Conservation (phyloP, 2,113 vertebrate species). For the Capricornis sumatraensis region DNA sequence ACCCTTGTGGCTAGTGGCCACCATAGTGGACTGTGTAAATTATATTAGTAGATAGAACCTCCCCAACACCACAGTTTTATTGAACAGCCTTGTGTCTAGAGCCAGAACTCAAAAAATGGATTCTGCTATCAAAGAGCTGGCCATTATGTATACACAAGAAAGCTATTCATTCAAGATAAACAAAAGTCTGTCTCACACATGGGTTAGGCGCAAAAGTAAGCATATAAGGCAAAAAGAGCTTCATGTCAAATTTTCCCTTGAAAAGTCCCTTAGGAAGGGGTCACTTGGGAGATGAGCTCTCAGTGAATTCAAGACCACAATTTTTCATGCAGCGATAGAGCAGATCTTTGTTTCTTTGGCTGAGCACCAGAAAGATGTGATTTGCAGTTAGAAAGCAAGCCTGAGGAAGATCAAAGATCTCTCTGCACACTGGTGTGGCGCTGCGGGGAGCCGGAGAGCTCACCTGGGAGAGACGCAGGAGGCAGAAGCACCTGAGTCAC, state of each 20-base stretch:
- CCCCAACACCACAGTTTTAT: not conserved
- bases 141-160: not conserved
- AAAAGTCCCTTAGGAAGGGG: not conserved
- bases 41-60: not conserved
- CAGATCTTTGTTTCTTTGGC: not conserved
- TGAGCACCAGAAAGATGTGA: not conserved
- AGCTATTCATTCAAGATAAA: not conserved
- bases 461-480: not conserved
- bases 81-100: not conserved
- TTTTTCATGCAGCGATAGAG: not conserved
- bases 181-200: not conserved
- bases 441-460: not conserved
- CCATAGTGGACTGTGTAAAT: not conserved
- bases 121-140: not conserved
- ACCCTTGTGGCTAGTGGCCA: not conserved
- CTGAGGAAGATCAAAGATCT: not conserved
- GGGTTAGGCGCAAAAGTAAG: not conserved
- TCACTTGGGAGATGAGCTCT: not conserved
- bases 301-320: not conserved
- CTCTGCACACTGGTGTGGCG: not conserved
- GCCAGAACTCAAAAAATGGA: not conserved
- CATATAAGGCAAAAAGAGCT: not conserved
- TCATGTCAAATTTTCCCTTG: not conserved
- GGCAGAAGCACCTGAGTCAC: not conserved
- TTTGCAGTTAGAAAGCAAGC: not conserved